Evolutionary conservation across 92 coral and sea anemone genomes (phyloP).

Genomic region (Epizoanthus fatuus): DNA sequence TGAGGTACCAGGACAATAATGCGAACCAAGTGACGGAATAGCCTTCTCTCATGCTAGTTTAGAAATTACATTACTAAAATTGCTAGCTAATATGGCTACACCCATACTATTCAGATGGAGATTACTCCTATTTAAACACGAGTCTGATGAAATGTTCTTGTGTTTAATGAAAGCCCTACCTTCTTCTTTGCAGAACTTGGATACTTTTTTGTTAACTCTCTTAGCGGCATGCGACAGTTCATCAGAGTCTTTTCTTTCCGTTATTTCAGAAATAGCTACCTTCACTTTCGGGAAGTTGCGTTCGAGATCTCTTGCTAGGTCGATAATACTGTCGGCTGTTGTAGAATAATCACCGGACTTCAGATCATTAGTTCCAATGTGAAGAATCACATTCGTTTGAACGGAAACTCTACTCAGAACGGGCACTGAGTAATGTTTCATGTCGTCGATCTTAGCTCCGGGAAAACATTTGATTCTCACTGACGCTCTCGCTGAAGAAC

Average conservation of each 20-base stretch:
- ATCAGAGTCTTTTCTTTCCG: background rate
- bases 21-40: conserved; percentile 19
- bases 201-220: conserved; percentile 21
- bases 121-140: conserved; percentile 33
- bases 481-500: conserved; percentile 9
- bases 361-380: conserved; percentile 24
- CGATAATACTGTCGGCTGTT: conserved; percentile 27
- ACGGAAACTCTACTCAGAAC: conserved; percentile 19
- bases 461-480: conserved; percentile 24
- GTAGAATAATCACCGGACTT: background rate
- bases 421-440: conserved; percentile 18
- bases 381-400: conserved; percentile 5
- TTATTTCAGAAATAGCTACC: conserved; percentile 33
- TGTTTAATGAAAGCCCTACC: conserved; percentile 35
- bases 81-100: conserved; percentile 15
- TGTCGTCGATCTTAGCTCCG: conserved; percentile 27
- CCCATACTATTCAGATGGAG: conserved; percentile 34
- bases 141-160: conserved; percentile 20
- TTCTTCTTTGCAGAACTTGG: conserved; percentile 10
- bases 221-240: conserved; percentile 20
- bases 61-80: conserved; percentile 30
- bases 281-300: background rate
- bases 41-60: background rate
- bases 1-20: conserved; percentile 9
- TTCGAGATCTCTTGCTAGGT: background rate